Percentiles rank a stretch among this genome's conserved stretches.
phyloP scores from a whole-genome alignment of 2,113 vertebrate species.

The Toxostoma redivivum region DNA sequence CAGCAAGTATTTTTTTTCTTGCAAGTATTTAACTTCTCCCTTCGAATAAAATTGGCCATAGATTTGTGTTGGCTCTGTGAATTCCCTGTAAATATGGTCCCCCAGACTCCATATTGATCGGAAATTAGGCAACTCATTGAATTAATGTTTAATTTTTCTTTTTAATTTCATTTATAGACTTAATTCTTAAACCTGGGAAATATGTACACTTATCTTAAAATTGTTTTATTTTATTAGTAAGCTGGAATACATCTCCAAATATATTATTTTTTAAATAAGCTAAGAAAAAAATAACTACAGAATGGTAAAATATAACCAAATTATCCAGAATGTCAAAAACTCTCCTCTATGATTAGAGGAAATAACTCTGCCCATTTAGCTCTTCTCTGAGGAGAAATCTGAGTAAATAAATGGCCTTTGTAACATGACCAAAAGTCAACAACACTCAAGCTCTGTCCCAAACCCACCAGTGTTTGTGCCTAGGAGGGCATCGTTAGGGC shows the following conservation, averaged over 20 bases:
- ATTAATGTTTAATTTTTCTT: not conserved
- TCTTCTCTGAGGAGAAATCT: conserved; percentile 11
- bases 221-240: not conserved
- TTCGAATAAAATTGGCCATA: not conserved
- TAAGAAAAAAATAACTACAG: not conserved
- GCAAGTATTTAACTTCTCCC: not conserved
- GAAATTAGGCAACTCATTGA: not conserved
- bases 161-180: not conserved
- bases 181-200: not conserved
- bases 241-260: not conserved
- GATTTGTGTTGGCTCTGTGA: not conserved
- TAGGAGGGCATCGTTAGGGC: not conserved
- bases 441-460: not conserved
- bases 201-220: not conserved
- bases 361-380: not conserved
- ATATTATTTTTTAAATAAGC: not conserved
- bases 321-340: not conserved
- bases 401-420: conserved; percentile 36
- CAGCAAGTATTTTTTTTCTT: not conserved
- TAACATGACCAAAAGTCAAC: conserved; percentile 34
- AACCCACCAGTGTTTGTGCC: conserved; percentile 17
- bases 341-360: not conserved
- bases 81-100: not conserved
- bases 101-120: not conserved
- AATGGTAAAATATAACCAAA: not conserved